Conservation (phyloP, 2,888 invertebrate species). For the Frankliniella intonsa region DNA sequence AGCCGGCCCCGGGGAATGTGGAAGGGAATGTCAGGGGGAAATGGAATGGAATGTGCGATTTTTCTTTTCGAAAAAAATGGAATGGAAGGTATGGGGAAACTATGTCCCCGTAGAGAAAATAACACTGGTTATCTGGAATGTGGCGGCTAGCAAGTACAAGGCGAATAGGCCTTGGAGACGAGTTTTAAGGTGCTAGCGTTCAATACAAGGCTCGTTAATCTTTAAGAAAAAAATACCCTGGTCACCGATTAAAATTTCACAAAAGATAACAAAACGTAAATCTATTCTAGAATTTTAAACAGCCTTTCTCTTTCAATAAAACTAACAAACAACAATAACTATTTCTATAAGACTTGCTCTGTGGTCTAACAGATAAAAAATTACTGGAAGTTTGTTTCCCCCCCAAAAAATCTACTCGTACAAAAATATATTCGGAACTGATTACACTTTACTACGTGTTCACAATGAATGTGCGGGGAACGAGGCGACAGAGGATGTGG, state of each 20-base stretch:
- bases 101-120: no score
- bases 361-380: no score
- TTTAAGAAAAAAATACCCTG: not conserved
- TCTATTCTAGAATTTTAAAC: not conserved
- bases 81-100: no score
- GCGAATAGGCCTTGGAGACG: no score
- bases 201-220: not conserved
- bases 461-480: not conserved
- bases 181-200: no score
- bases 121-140: not conserved
- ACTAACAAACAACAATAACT: no score
- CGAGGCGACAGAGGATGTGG: not conserved
- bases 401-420: not conserved
- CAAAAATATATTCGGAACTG: not conserved
- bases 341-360: no score
- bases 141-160: not conserved
- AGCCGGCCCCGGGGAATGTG: no score
- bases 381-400: no score
- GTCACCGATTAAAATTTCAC: not conserved
- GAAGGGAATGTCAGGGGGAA: not conserved
- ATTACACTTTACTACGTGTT: no score
- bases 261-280: not conserved
- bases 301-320: no score
- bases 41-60: not conserved
- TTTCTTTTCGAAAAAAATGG: not conserved